Conservation (phyloP, 2,888 invertebrate species). For the Drosophila ezoana region DNA sequence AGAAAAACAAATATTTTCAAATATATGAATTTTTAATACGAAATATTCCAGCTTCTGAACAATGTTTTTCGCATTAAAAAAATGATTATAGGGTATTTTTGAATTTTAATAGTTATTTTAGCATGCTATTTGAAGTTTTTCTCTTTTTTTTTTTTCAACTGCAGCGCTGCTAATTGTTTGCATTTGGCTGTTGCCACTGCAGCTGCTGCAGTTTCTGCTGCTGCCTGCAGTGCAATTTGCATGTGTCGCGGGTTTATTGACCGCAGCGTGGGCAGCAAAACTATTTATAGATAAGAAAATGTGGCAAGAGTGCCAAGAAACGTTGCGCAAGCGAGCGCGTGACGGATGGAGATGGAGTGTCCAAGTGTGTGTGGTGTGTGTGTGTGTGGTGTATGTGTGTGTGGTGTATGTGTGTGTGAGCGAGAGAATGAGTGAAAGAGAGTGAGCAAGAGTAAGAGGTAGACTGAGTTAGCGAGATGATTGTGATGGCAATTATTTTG, state of each 20-base stretch:
- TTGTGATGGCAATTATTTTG: conserved; percentile 42
- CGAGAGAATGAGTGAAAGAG: conserved; percentile 1
- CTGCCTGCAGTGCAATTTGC: conserved; percentile 67
- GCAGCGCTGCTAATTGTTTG: conserved; percentile 69
- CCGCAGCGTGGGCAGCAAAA: conserved; percentile 76
- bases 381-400: neutral
- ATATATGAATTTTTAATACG: neutral
- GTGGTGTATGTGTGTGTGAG: neutral
- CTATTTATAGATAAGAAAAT: conserved; percentile 80
- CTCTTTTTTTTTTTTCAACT: conserved; percentile 39
- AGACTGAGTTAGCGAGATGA: conserved; percentile 22
- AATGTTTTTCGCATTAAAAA: too few relatives aligned
- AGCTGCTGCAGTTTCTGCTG: conserved; percentile 21
- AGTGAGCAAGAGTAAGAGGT: neutral
- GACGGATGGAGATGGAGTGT: conserved; percentile 40
- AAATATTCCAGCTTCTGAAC: too few relatives aligned
- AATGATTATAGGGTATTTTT: conserved; percentile 8
- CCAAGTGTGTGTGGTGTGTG: neutral
- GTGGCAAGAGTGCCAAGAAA: conserved; percentile 75
- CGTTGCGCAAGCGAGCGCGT: conserved; percentile 55
- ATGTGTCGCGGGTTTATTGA: conserved; percentile 81
- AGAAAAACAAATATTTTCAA: too few relatives aligned
- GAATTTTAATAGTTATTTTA: neutral
- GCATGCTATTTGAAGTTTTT: conserved; percentile 10
- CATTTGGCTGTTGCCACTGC: conserved; percentile 50